Base-by-base conservation (phyloP, 2,888 invertebrate genomes). In the Allygus modestus region DNA sequence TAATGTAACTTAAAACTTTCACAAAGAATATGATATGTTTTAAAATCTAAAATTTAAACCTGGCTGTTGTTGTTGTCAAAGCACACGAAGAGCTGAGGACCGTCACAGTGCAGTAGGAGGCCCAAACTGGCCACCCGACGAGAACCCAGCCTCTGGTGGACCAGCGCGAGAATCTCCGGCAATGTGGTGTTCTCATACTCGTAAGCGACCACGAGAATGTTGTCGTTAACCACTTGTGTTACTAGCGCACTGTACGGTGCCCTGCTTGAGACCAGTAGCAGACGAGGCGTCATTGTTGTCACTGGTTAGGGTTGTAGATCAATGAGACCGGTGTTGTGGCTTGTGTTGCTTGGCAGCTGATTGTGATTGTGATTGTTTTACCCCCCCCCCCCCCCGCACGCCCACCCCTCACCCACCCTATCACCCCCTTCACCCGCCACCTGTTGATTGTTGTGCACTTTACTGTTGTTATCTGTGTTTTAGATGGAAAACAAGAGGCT, bases 211-310 rank as follows among this genome's bases (percentile, higher is more conserved):
- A 73, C 73, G 23, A 23, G 37, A 1, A 41, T 23, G 37, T 37
- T 37, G 31, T 31, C 69, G 5, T 31, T 33, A 23, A 33, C 69
- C 31, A 33, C 69, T n/a, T 37, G 33, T 31, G 26, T 37, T 0
- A 73, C 73, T 2, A 23, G 23, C 11, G 41, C 73, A 41, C 41
- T 73, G 73, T 41, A 37, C 17, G 31, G 28, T 9, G 73, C 37
- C 20, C 20, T 4, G 73, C 73, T 73, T 20, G 73, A 73, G 28
- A 69, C 69, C 4, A 73, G 11, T n/a, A 73, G 41, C 20, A 73
- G 73, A 7, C 73, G 73, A 1, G 41, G 9, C 20, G 17, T 41
- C 20, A 33, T 69, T n/a, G 51, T n/a, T 58, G 58, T 58, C 58
- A 58, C 65, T 65, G 65, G 7, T n/a, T n/a, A n/a, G n/a, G n/a